Percentiles rank a stretch among this genome's conserved stretches.
Conservation (phyloP, 2,797 vertebrate genomes). For the Oceanodroma leucorhoa region DNA sequence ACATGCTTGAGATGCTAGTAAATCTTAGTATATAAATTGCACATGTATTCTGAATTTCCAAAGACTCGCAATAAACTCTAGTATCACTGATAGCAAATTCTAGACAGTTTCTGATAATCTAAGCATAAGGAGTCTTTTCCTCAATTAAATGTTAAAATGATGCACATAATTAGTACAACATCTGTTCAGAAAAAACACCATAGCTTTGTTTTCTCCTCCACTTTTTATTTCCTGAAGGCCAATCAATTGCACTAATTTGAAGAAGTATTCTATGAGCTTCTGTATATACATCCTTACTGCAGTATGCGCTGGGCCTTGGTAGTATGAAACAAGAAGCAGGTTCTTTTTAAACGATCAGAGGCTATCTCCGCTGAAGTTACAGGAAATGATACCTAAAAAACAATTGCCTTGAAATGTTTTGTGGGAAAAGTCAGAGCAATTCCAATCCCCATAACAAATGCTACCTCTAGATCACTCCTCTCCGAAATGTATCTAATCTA, state of each 20-base stretch:
- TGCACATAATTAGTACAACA: neutral
- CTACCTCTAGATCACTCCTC: neutral
- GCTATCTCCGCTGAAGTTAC: neutral
- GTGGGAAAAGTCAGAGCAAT: neutral
- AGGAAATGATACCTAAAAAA: neutral
- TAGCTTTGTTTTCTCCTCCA: neutral
- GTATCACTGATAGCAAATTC: neutral
- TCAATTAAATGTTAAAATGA: neutral
- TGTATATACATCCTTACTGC: neutral
- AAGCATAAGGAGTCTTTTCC: neutral
- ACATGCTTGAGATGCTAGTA: neutral
- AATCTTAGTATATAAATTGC: neutral
- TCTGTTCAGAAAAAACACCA: neutral
- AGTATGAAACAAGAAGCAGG: neutral
- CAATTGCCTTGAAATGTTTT: neutral
- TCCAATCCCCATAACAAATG: neutral
- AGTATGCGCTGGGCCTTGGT: neutral
- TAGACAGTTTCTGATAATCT: neutral
- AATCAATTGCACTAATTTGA: neutral
- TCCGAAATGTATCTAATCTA: neutral
- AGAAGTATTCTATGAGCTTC: neutral
- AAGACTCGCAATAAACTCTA: neutral
- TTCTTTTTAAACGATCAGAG: neutral
- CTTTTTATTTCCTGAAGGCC: neutral
- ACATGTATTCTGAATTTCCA: neutral